Percentiles rank a stretch among this genome's conserved stretches.
These are phyloP conservation scores for Todiramphus saurophagus DNA, from an alignment of 2,113 vertebrate genomes.

Conservation along the genomic window DNA sequence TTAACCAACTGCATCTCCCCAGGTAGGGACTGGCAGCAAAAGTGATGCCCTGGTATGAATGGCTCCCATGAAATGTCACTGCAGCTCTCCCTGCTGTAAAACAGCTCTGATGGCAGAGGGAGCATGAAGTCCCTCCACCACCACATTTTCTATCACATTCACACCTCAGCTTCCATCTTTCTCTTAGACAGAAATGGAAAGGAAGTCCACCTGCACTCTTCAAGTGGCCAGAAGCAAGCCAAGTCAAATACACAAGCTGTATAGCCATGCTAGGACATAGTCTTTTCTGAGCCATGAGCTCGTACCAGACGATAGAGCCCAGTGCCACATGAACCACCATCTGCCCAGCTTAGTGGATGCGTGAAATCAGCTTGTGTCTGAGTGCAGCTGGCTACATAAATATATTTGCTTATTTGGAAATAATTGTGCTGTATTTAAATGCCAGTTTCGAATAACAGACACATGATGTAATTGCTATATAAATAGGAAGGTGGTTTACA, in stretches of 20 bases:
- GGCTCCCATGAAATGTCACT: accelerated
- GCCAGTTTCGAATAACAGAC: background rate
- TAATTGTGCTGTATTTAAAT: background rate
- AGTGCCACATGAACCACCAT: background rate
- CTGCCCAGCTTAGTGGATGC: background rate
- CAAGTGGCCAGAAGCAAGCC: background rate
- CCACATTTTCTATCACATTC: accelerated
- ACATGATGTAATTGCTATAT: background rate
- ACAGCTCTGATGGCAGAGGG: background rate
- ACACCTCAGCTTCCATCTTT: background rate
- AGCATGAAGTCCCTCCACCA: background rate
- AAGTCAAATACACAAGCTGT: background rate
- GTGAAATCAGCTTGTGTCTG: background rate
- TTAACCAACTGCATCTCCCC: background rate
- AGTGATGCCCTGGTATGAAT: accelerated
- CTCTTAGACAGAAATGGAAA: background rate
- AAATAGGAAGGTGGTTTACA: constrained; percentile 49
- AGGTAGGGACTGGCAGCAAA: background rate
- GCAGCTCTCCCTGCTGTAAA: background rate
- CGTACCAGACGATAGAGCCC: background rate
- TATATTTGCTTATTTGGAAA: background rate
- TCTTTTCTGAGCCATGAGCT: background rate
- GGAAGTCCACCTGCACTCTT: background rate
- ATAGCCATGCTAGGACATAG: accelerated
- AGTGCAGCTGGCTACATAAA: background rate